Evolutionary conservation across 2,113 vertebrate species (phyloP).

Genomic region (Pipa parva): DNA sequence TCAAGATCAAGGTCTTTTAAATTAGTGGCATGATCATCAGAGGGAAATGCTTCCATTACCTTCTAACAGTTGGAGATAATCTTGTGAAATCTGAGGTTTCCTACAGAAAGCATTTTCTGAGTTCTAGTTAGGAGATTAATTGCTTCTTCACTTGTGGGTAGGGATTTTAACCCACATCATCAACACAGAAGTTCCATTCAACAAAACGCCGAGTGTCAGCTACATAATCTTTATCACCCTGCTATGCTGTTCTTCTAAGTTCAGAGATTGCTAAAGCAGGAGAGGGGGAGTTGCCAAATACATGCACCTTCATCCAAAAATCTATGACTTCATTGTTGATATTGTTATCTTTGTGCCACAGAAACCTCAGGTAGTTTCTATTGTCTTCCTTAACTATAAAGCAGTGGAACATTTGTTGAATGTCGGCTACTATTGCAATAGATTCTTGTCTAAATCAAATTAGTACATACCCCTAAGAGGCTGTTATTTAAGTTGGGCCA

Average conservation of each 20-base stretch:
- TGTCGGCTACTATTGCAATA: not conserved
- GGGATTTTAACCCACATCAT: not conserved
- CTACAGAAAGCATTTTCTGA: not conserved
- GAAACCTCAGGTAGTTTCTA: not conserved
- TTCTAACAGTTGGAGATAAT: not conserved
- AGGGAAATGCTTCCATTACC: constrained; percentile 8
- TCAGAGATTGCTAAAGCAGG: not conserved
- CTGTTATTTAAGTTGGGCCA: not conserved
- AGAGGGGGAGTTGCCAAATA: no score
- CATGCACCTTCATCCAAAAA: not conserved
- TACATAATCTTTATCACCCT: not conserved
- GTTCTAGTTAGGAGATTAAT: not conserved
- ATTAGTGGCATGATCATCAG: not conserved
- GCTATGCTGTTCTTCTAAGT: not conserved
- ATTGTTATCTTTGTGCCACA: not conserved
- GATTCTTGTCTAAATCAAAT: not conserved
- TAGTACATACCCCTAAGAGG: no score
- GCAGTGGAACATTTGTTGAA: not conserved
- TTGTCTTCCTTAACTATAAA: not conserved
- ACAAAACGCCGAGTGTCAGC: not conserved
- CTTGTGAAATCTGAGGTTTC: constrained; percentile 11
- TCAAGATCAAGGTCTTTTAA: not conserved
- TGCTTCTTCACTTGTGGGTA: not conserved
- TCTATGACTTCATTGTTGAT: not conserved
- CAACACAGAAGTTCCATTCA: not conserved